Percentiles rank a stretch among this genome's conserved stretches.
phyloP scores from a whole-genome alignment of 2,888 invertebrate genomes.

The Rhyacophila evoluta region DNA sequence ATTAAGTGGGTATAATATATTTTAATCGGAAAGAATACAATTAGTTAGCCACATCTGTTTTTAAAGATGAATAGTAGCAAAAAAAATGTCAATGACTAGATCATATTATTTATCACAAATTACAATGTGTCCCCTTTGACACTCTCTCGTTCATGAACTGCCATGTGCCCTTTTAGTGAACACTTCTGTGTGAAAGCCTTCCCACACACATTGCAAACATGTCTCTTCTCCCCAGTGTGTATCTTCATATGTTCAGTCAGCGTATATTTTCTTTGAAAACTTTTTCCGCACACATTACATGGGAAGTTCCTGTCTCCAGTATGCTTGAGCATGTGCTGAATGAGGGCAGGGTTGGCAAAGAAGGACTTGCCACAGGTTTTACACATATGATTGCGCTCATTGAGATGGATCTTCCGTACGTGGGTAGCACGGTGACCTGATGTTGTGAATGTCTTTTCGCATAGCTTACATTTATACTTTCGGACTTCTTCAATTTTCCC shows the following conservation, averaged over 20 bases:
- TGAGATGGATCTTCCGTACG: constrained; percentile 38
- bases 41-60: too few species aligned
- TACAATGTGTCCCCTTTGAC: not conserved
- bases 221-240: constrained; percentile 35
- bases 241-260: constrained; percentile 41
- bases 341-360: constrained; percentile 31
- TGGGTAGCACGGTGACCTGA: constrained; percentile 31
- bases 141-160: constrained; percentile 25
- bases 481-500: constrained; percentile 31
- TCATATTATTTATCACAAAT: too few species aligned
- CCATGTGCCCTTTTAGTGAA: constrained; percentile 40
- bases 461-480: constrained; percentile 38
- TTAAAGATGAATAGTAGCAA: too few species aligned
- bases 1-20: too few species aligned
- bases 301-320: constrained; percentile 30
- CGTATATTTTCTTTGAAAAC: constrained; percentile 36
- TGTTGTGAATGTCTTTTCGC: constrained; percentile 34
- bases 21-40: too few species aligned
- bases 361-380: constrained; percentile 25
- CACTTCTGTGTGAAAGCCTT: constrained; percentile 43
- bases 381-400: constrained; percentile 35
- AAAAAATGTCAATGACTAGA: too few species aligned
- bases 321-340: constrained; percentile 38
- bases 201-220: constrained; percentile 35
- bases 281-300: constrained; percentile 39